A percentile compares a stretch with the other conserved stretches of the same genome.
phyloP scores from a whole-genome alignment of 2,888 invertebrate genomes.

The Icerya purchasi region DNA sequence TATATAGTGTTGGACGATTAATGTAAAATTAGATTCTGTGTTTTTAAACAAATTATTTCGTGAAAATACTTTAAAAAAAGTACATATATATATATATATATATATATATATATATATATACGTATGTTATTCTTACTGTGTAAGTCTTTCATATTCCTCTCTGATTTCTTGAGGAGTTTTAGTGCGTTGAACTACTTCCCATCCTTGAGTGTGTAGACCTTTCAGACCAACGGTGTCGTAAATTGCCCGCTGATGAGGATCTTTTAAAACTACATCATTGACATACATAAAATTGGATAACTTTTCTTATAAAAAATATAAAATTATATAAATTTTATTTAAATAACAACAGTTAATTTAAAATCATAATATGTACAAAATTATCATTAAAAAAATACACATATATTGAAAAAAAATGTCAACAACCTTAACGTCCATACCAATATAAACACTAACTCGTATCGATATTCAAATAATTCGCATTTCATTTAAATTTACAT shows the following conservation, averaged over 20 bases:
- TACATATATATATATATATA: background rate
- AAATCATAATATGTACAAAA: background rate
- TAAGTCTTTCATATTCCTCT: constrained; percentile 77
- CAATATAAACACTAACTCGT: too few species aligned
- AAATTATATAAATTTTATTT: too few species aligned
- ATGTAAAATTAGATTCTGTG: too few species aligned
- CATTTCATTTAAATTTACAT: too few species aligned
- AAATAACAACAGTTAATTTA: too few species aligned
- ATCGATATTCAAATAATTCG: too few species aligned
- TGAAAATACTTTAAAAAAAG: too few species aligned
- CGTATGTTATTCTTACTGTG: constrained; percentile 22
- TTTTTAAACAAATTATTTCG: too few species aligned
- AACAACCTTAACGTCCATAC: too few species aligned
- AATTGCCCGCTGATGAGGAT: constrained; percentile 82
- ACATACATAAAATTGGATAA: background rate
- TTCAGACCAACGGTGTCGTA: constrained; percentile 78
- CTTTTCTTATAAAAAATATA: background rate
- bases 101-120: background rate
- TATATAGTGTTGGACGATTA: too few species aligned
- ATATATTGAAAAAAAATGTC: too few species aligned
- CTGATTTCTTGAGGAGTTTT: constrained; percentile 88
- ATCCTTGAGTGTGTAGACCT: constrained; percentile 82
- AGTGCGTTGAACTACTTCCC: constrained; percentile 80
- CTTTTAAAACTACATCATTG: constrained; percentile 47
- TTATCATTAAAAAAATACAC: background rate